Evolutionary conservation across 2,797 vertebrate species (phyloP).

Genomic region (Hephaestus fuliginosus): DNA sequence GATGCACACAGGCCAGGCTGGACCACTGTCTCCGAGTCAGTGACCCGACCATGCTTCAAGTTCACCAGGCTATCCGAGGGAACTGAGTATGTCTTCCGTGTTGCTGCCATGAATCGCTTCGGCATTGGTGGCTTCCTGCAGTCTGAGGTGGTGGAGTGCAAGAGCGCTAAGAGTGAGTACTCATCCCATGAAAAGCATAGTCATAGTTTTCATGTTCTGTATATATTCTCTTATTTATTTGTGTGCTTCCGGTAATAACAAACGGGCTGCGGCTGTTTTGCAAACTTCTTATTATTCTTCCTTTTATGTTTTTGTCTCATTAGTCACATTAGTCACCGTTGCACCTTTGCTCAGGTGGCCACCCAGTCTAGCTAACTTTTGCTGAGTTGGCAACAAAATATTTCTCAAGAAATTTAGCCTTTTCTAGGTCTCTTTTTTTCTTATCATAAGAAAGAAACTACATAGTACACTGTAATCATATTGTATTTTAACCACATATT

Average conservation of each 20-base stretch:
- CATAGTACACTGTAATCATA: background rate
- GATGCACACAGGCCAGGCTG: slow-evolving; percentile 97
- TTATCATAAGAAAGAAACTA: background rate
- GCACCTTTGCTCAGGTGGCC: too few relatives aligned
- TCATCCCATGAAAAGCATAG: background rate
- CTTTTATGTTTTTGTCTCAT: background rate
- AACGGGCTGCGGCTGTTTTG: background rate
- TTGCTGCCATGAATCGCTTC: slow-evolving; percentile 98
- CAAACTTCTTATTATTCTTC: background rate
- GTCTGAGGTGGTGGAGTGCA: slow-evolving; percentile 97
- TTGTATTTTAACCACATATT: background rate
- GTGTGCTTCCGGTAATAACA: background rate
- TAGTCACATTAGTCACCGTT: too few relatives aligned
- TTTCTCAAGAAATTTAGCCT: too few relatives aligned
- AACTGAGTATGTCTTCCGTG: slow-evolving; percentile 98
- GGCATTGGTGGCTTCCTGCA: slow-evolving; percentile 96
- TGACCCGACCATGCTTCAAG: slow-evolving; percentile 95
- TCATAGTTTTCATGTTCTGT: background rate
- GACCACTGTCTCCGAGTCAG: slow-evolving; percentile 96
- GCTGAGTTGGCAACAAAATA: background rate
- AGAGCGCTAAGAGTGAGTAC: slow-evolving; percentile 95
- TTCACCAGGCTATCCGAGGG: slow-evolving; percentile 94
- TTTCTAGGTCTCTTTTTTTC: too few relatives aligned
- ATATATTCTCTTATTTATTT: background rate
- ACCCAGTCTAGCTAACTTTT: background rate